These are phyloP conservation scores for Gila robusta DNA, from an alignment of 2,797 vertebrate species.

Conservation along the genomic window DNA sequence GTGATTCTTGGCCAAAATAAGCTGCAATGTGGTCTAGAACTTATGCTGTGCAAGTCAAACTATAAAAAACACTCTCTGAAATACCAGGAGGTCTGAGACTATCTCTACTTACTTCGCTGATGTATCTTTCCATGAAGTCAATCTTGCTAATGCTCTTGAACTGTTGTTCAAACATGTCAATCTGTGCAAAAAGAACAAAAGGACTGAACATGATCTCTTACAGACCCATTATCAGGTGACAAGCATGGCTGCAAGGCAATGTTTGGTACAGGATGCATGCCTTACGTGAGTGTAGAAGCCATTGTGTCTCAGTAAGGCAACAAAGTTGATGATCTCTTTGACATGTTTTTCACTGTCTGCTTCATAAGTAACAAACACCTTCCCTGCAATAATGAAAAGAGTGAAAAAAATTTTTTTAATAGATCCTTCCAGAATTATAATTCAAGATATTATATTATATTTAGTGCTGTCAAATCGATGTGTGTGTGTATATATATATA, in stretches of 20 bases:
- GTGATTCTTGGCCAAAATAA: background rate
- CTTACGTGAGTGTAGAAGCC: conserved; percentile 85
- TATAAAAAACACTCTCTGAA: background rate
- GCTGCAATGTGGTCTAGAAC: background rate
- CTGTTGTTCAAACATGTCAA: conserved; percentile 86
- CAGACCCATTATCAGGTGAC: background rate
- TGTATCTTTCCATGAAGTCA: conserved; percentile 86
- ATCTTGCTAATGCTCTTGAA: conserved; percentile 86
- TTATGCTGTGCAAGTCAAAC: background rate
- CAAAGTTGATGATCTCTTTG: conserved; percentile 85
- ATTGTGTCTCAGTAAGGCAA: conserved; percentile 82
- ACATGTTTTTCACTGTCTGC: conserved; percentile 82
- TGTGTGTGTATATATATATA: no score
- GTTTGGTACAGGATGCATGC: background rate
- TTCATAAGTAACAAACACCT: conserved; percentile 84
- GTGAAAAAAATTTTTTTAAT: background rate
- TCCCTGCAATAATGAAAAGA: conserved; percentile 68
- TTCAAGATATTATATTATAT: background rate
- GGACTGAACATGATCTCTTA: background rate
- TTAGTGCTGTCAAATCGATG: no score
- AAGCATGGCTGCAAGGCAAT: conserved; percentile 10
- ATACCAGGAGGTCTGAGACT: background rate
- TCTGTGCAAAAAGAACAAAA: conserved; percentile 70
- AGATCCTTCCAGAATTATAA: background rate
- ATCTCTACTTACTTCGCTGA: conserved; percentile 77